Base-by-base conservation (phyloP, 2,113 vertebrate genomes). In the Tachysurus fulvidraco region DNA sequence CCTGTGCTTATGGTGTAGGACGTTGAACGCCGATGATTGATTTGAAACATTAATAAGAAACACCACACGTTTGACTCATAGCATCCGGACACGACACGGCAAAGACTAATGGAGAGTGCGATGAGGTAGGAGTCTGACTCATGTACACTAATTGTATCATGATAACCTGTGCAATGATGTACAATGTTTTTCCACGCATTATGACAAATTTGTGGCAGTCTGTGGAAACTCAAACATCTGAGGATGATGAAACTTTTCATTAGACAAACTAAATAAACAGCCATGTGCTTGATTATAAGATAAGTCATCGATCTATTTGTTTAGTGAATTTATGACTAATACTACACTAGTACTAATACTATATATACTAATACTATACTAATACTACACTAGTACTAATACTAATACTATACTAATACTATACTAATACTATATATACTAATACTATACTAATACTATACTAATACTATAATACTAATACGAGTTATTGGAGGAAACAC, bases 111-210 rank as follows among this genome's bases (percentile, higher is more conserved):
- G 73, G 59, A 23, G 73, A 36, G 84, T 64, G 46, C 52, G 57
- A 46, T 28, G 46, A 54, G 44, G 73, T 54, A 36, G 41, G 71
- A 74, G 36, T 62, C 19, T 64, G 71, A 85, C 44, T 78, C 46
- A 17, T 16, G 73, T 19, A 54, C n/a, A 64, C 59, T 30, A 85
- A 78, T 25, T 78, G 73, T 59, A 28, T 62, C 73, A 65, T 78
- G 71, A 85, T 52, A 77, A 67, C 64, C 50, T 14, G 36, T 21
- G 12, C 25, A 44, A 83, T 50, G 19, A 46, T 10, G 54, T 23
- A 46, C 30, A 60, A 41, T 36, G 54, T 76, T 60, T 74, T 60
- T 76, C 54, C 83, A 84, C 60, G 67, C 54, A 57, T 50, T 41
- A 62, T 25, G 57, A 46, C 21, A 60, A 21, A 55, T 7, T 44